These are phyloP conservation scores for Ellobius talpinus DNA, from an alignment of 2,113 vertebrate genomes.

Conservation along the genomic window DNA sequence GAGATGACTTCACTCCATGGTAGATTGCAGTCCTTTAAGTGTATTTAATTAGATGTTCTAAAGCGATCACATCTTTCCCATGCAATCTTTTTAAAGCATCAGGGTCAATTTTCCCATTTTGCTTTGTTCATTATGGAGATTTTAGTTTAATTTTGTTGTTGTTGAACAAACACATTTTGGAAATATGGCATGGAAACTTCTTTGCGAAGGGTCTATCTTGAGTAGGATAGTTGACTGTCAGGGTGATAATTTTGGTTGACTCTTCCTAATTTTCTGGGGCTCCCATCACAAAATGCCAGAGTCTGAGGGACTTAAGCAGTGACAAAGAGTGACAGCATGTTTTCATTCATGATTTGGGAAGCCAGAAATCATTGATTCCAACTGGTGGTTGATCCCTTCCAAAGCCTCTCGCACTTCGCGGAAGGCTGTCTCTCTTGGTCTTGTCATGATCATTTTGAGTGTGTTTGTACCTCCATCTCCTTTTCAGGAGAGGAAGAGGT, in stretches of 20 bases:
- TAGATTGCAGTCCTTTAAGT: constrained; percentile 10
- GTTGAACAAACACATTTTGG: constrained; percentile 21
- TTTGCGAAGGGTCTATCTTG: neutral
- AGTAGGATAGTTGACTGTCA: neutral
- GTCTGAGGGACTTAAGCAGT: neutral
- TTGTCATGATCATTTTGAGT: neutral
- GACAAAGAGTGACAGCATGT: neutral
- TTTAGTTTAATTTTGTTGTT: neutral
- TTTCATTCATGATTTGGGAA: neutral
- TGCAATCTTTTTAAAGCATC: neutral
- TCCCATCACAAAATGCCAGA: neutral
- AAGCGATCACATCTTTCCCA: neutral
- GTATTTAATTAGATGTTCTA: neutral
- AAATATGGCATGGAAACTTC: neutral
- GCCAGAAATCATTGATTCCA: neutral
- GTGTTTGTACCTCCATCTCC: neutral
- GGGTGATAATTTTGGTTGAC: neutral
- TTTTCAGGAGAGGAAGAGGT: constrained; percentile 6
- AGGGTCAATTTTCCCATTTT: neutral
- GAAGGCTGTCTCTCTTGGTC: neutral
- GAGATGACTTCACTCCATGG: constrained; percentile 14
- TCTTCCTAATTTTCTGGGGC: neutral
- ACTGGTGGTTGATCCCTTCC: neutral
- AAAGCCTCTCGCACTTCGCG: neutral
- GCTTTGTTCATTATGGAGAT: neutral